Evolutionary conservation across 2,888 invertebrate genomes (phyloP).

Genomic region (Zaprionus bogoriensis): DNA sequence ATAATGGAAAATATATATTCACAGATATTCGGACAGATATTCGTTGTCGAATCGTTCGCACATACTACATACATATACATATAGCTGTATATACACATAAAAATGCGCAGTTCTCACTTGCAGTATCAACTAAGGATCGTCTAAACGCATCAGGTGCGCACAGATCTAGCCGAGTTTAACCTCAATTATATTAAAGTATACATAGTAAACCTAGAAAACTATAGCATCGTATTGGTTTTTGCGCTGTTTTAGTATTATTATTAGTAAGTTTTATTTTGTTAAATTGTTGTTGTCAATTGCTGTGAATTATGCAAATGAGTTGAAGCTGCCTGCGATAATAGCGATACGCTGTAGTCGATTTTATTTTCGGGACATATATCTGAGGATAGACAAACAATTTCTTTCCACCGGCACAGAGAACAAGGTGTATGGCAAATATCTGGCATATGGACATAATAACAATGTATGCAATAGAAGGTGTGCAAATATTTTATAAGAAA

Average conservation of each 20-base stretch:
- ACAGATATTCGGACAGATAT: no score
- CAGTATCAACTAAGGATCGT: no score
- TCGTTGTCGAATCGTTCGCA: no score
- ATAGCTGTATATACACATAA: no score
- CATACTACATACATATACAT: no score
- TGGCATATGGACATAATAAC: constrained; percentile 3
- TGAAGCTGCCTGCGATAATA: constrained; percentile 10
- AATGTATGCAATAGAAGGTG: constrained; percentile 8
- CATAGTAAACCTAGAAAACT: no score
- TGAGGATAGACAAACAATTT: background rate
- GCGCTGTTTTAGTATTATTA: constrained; percentile 13
- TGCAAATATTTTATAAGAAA: constrained; percentile 10
- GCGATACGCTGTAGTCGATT: background rate
- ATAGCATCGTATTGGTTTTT: background rate
- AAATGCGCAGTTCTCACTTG: no score
- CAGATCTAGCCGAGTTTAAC: no score
- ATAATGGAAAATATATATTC: no score
- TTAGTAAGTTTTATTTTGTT: constrained; percentile 29
- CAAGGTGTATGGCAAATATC: no score
- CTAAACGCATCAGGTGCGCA: no score
- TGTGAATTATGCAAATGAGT: constrained; percentile 17
- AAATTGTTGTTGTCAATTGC: constrained; percentile 15
- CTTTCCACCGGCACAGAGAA: background rate
- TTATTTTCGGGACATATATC: background rate
- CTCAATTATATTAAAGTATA: no score